Base-by-base conservation (phyloP, 2,888 invertebrate genomes). In the Epirrita christyi region DNA sequence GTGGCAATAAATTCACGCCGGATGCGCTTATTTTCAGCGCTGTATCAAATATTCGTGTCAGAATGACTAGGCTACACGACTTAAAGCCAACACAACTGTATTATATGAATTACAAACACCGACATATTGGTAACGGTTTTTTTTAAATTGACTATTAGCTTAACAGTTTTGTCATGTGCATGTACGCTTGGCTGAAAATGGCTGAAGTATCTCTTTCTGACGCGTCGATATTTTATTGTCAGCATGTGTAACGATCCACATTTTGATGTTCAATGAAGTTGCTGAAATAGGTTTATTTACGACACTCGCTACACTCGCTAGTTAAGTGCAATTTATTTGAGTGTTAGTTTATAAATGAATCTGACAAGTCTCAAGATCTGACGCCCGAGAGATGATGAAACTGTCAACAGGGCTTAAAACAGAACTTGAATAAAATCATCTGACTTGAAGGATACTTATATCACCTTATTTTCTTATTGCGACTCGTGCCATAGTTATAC, bases 1-100 rank as follows among this genome's bases (percentile, higher is more conserved):
- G 68, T 73, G 46, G 68, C 74, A 73, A 82, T 89, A 88, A 87
- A 88, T 87, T 81, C 67, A 54, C 73, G 67, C 75, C 86, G 88
- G 86, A 86, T 84, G 84, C 77, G 59, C 69, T 74, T 83, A 82
- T 82, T 84, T 83, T 67, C 73, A 80, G 80, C 72, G 68, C 67
- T 67, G 74, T 76, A 85, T 86, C 83, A 81, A 84, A 84, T 85
- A 80, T 86, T 81, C 75, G 72, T 72, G 67, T 66, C 71, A 69
- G 67, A 67, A 15, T n/a, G 5, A 5, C n/a, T 2, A 13, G 6
- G 27, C 29, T 28, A 41, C 46, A 42, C 42, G 46, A 10, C 46
- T 40, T 9, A 28, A n/a, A 10, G 6, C 6, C 36, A 36, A 10
- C n/a, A 36, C 6, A 36, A 9, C 10, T 10, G 32, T 10, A n/a